phyloP scores from a whole-genome alignment of 2,888 invertebrate species.

The Linyphia triangularis region DNA sequence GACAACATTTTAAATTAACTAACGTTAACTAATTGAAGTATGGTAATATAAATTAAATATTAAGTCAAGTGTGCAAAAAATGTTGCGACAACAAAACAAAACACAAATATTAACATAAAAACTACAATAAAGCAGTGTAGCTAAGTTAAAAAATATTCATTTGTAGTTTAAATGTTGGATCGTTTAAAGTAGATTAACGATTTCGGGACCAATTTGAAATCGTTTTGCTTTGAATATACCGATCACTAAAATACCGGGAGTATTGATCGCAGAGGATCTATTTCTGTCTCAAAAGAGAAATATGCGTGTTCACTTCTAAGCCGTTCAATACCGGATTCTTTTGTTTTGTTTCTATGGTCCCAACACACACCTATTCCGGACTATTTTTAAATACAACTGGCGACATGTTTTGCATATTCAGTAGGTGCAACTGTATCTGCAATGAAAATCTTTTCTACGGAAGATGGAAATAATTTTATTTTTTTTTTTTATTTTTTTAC shows the following conservation, averaged over 20 bases:
- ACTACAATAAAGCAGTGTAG: no score
- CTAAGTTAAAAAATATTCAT: background rate
- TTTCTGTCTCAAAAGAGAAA: background rate
- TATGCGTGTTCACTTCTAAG: background rate
- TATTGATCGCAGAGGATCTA: background rate
- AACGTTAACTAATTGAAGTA: no score
- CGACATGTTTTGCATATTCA: conserved; percentile 3
- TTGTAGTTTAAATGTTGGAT: background rate
- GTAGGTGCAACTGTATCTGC: background rate
- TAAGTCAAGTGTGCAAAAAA: no score
- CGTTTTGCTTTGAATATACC: conserved; percentile 11
- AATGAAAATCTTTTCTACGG: no score
- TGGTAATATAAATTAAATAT: no score
- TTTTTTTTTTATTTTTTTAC: no score
- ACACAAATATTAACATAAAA: no score
- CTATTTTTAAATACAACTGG: background rate
- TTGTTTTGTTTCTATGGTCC: conserved; percentile 3
- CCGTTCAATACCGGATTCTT: background rate
- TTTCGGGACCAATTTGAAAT: background rate
- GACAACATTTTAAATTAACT: no score
- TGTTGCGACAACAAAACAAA: no score
- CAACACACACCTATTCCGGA: background rate
- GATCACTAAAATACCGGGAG: background rate
- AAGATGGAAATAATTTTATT: no score
- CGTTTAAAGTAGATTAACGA: background rate